These are phyloP conservation scores for Priocnemis perturbator DNA, from an alignment of 2,888 invertebrate genomes.

Conservation along the genomic window DNA sequence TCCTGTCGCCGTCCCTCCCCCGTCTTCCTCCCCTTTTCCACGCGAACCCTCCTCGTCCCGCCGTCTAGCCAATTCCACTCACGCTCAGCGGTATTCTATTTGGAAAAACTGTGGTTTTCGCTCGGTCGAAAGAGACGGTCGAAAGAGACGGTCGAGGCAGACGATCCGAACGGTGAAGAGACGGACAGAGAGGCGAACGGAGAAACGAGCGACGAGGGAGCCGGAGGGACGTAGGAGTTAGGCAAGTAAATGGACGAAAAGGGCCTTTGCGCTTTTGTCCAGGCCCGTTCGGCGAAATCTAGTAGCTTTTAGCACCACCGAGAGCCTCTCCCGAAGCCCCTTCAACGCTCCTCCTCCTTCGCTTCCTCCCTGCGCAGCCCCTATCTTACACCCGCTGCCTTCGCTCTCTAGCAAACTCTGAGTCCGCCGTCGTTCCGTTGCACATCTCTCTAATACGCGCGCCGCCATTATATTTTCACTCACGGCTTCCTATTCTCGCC, in stretches of 20 bases:
- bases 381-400: too few relatives aligned
- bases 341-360: constrained; percentile 6
- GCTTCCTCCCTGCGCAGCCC: background rate
- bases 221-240: background rate
- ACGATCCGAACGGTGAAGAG: constrained; percentile 5
- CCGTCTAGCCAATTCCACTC: constrained; percentile 16
- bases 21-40: constrained; percentile 22
- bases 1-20: constrained; percentile 9
- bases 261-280: constrained; percentile 41
- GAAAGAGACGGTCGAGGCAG: background rate
- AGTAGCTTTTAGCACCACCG: constrained; percentile 43
- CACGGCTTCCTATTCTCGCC: constrained; percentile 43
- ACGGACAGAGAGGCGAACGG: constrained; percentile 12
- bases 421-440: background rate
- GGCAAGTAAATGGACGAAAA: constrained; percentile 3
- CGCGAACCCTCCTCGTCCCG: background rate
- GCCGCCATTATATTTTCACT: constrained; percentile 40
- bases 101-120: constrained; percentile 11
- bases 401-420: too few relatives aligned
- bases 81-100: constrained; percentile 3
- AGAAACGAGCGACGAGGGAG: constrained; percentile 18
- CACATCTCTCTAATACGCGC: constrained; percentile 20
- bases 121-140: constrained; percentile 6
- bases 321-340: background rate
- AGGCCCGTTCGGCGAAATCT: constrained; percentile 31